These are phyloP conservation scores for Axis porcinus DNA, from an alignment of 2,113 vertebrate species.

Conservation along the genomic window DNA sequence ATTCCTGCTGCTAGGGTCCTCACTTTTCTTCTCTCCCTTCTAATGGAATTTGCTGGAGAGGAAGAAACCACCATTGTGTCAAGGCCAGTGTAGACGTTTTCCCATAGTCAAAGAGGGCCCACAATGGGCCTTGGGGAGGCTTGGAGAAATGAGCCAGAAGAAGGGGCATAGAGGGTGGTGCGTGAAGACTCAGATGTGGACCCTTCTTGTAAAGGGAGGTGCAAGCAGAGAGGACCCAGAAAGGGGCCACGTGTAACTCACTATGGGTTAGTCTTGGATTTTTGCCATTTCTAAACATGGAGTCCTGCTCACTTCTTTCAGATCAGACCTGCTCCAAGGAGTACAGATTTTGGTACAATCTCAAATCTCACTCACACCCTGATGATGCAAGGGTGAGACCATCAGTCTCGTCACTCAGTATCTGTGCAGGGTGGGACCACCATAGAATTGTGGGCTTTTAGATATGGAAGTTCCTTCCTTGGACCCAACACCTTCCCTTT, in stretches of 20 bases:
- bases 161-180: neutral
- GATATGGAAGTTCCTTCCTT: neutral
- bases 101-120: neutral
- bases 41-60: neutral
- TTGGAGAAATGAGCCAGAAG: neutral
- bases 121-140: neutral
- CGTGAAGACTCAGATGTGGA: neutral
- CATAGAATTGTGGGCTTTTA: neutral
- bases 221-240: neutral
- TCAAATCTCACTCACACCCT: neutral
- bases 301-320: neutral
- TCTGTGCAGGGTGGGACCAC: neutral
- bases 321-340: neutral
- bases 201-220: neutral
- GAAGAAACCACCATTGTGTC: neutral
- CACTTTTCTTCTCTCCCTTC: neutral
- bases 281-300: neutral
- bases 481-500: neutral
- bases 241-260: neutral
- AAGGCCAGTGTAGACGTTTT: neutral
- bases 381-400: neutral
- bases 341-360: neutral
- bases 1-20: neutral
- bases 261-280: neutral
- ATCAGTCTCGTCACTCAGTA: neutral